Base-by-base conservation (phyloP, 2,888 invertebrate genomes). In the Drosophila antonietae region DNA sequence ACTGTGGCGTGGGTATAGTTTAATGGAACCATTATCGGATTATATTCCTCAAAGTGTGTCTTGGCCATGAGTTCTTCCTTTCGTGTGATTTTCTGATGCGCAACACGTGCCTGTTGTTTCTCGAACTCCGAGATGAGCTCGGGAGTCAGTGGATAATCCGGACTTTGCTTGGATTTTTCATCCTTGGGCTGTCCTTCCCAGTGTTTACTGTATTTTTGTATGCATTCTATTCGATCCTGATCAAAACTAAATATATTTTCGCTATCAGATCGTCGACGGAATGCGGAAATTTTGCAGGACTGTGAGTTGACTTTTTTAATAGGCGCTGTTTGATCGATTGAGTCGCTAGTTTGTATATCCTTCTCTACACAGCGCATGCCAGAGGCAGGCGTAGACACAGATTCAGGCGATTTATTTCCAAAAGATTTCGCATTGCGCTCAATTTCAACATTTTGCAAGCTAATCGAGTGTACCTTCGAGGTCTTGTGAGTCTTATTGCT, bases 231-330 rank as follows among this genome's bases (percentile, higher is more conserved):
- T 86, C 95, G 95, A 77, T 96, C 96, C 90, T 96, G 95, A 88
- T 96, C 96, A 81, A 96, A 96, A 91, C 96, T 96, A 85, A 96
- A 96, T 8, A 96, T 95, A 78, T 96, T 94, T 73, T 94, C 94
- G 70, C 92, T 95, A n/a, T 96, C 96, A 51, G 96, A 95, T 18
- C 95, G 94, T 7, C 95, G 94, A 28, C 95, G 95, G 82, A 94
- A 95, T 1, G 91, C 90, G 0, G 90, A 89, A n/a, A 91, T 91
- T 77, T 92, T 93, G 28, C 91, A 91, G 0, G 89, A 91, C 41
- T 93, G 92, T 0, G 91, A 91, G 41, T 91, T 91, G 1, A 81
- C 78, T 15, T 68, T 76, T 31, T 86, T 88, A 6, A 91, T 81
- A 7, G 90, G 88, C 0, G 81, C 83, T 3, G 90, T 90, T 55